Evolutionary conservation across 2,113 vertebrate species (phyloP).

Genomic region (Periophthalmus modestus): DNA sequence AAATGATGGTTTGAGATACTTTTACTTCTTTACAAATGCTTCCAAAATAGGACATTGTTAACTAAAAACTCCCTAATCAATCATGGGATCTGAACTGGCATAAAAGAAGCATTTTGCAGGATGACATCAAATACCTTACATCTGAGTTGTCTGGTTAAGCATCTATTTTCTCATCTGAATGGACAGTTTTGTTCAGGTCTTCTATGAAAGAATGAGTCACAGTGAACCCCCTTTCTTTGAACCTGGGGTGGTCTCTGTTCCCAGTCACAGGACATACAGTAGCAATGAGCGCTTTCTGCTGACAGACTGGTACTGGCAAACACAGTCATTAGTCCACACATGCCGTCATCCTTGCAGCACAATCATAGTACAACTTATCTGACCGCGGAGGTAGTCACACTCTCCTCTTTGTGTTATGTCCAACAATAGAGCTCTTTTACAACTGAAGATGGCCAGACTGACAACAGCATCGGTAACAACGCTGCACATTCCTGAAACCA

Average conservation of each 20-base stretch:
- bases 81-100: background rate
- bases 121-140: background rate
- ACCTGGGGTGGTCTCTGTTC: slow-evolving; percentile 46
- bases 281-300: slow-evolving; percentile 17
- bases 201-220: slow-evolving; percentile 43
- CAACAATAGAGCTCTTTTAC: slow-evolving; percentile 54
- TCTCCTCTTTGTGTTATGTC: slow-evolving; percentile 47
- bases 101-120: background rate
- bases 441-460: slow-evolving; percentile 37
- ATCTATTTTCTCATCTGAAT: slow-evolving; percentile 16
- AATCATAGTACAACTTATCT: slow-evolving; percentile 30
- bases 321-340: slow-evolving; percentile 33
- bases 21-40: too few species aligned
- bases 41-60: too few species aligned
- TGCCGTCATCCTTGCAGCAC: slow-evolving; percentile 8
- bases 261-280: slow-evolving; percentile 19
- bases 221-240: slow-evolving; percentile 27
- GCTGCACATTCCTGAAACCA: slow-evolving; percentile 41
- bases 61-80: background rate
- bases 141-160: slow-evolving; percentile 17
- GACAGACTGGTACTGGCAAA: slow-evolving; percentile 56
- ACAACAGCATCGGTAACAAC: slow-evolving; percentile 48
- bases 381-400: slow-evolving; percentile 43
- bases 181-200: slow-evolving; percentile 2
- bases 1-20: too few species aligned